A percentile compares a stretch with the other conserved stretches of the same genome.
phyloP scores from a whole-genome alignment of 2,888 invertebrate species.

The Lithodes maja region DNA sequence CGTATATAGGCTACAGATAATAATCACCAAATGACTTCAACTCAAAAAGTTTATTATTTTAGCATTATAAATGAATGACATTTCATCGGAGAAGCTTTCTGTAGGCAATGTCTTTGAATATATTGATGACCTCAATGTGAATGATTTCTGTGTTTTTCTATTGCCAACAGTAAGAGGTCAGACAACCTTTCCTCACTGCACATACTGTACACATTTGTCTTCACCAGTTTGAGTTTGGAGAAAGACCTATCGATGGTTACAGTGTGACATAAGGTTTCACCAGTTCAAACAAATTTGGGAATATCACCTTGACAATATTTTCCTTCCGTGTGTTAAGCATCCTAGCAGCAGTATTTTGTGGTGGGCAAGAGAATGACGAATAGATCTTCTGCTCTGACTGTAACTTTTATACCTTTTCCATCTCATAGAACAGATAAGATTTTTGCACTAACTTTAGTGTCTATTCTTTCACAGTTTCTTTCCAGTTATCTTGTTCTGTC shows the following conservation, averaged over 20 bases:
- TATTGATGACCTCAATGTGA: background rate
- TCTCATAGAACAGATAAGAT: background rate
- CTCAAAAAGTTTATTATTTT: background rate
- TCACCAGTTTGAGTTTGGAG: slow-evolving; percentile 25
- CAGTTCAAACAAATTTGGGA: slow-evolving; percentile 11
- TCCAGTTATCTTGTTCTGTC: background rate
- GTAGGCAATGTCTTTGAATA: background rate
- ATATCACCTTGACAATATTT: background rate
- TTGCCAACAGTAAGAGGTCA: slow-evolving; percentile 4
- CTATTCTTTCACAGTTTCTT: background rate
- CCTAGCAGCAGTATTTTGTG: background rate
- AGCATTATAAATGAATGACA: background rate
- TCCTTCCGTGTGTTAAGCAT: slow-evolving; percentile 8
- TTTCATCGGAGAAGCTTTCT: background rate
- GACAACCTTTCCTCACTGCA: background rate
- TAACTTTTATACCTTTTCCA: background rate
- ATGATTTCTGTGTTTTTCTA: background rate
- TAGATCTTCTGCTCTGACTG: background rate
- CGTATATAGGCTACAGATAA: background rate
- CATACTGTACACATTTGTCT: slow-evolving; percentile 17
- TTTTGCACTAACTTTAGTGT: background rate
- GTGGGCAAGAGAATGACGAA: background rate
- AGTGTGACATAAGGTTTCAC: slow-evolving; percentile 6
- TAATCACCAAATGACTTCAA: background rate
- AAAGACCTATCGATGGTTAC: background rate